Conservation (phyloP, 2,113 vertebrate genomes). For the Vulpes vulpes region DNA sequence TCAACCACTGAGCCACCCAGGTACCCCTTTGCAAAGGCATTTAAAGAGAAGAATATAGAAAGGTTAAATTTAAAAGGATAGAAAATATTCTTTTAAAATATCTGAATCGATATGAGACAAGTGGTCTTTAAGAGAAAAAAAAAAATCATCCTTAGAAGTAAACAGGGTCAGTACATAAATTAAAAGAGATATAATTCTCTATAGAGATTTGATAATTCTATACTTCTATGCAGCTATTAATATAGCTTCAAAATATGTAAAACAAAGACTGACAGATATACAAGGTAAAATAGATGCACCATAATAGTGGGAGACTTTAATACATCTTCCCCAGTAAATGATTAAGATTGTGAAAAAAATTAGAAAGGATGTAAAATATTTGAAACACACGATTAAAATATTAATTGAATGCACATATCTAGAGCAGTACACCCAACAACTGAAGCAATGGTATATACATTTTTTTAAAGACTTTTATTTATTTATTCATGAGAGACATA, state of each 20-base stretch:
- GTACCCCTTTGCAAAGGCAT: background rate
- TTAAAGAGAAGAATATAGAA: constrained; percentile 19
- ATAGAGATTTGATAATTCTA: constrained; percentile 22
- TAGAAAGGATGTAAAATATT: constrained; percentile 15
- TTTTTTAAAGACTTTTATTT: background rate
- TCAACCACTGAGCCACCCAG: too few relatives aligned
- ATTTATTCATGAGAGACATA: too few relatives aligned
- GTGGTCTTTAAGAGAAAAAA: constrained; percentile 25
- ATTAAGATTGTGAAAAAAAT: constrained; percentile 34
- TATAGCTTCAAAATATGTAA: background rate
- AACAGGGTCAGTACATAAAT: background rate
- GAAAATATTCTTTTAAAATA: constrained; percentile 8
- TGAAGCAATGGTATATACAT: background rate
- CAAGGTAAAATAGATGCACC: background rate
- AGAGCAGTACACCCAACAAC: background rate
- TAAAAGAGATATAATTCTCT: constrained; percentile 13
- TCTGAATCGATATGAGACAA: background rate
- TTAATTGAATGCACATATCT: background rate
- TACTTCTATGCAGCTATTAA: constrained; percentile 18
- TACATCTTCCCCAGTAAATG: background rate
- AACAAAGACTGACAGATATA: constrained; percentile 28
- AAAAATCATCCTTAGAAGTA: constrained; percentile 40
- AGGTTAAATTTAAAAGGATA: background rate
- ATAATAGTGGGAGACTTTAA: constrained; percentile 2
- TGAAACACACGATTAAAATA: background rate